These are phyloP conservation scores for Clivina fossor DNA, from an alignment of 2,888 invertebrate species.

Conservation along the genomic window DNA sequence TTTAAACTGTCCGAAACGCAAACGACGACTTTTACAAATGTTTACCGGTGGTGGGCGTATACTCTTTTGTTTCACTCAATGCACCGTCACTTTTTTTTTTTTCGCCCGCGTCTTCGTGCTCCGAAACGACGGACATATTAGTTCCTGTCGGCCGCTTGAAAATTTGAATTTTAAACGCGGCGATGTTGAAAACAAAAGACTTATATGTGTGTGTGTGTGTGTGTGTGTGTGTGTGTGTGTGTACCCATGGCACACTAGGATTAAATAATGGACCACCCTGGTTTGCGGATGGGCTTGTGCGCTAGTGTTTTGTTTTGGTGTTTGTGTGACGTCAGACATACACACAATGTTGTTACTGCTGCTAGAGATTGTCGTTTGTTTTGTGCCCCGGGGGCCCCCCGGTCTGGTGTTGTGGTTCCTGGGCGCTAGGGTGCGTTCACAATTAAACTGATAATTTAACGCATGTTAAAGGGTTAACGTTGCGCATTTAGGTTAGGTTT, in stretches of 20 bases:
- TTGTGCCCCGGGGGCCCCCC: too few relatives aligned
- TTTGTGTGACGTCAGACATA: neutral
- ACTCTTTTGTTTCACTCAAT: constrained; percentile 26
- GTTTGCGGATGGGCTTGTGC: neutral
- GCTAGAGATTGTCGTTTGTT: constrained; percentile 19
- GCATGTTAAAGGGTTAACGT: constrained; percentile 16
- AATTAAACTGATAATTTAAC: constrained; percentile 24
- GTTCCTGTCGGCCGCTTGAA: constrained; percentile 20
- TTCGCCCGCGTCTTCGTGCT: too few relatives aligned
- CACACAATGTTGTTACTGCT: constrained; percentile 1
- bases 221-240: neutral
- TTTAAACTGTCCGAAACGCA: constrained; percentile 26
- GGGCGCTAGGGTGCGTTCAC: constrained; percentile 13
- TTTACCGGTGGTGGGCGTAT: constrained; percentile 22
- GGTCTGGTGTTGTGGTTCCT: constrained; percentile 1
- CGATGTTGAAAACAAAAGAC: constrained; percentile 27
- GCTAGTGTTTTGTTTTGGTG: neutral
- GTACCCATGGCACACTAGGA: neutral
- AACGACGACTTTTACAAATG: constrained; percentile 17
- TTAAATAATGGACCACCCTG: constrained; percentile 12
- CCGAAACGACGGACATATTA: constrained; percentile 31
- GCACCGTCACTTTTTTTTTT: constrained; percentile 26
- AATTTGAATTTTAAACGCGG: constrained; percentile 30
- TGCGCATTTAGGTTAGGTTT: too few relatives aligned
- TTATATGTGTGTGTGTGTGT: neutral